phyloP scores from a whole-genome alignment of 2,888 invertebrate species.

The Lycaena phlaeas region DNA sequence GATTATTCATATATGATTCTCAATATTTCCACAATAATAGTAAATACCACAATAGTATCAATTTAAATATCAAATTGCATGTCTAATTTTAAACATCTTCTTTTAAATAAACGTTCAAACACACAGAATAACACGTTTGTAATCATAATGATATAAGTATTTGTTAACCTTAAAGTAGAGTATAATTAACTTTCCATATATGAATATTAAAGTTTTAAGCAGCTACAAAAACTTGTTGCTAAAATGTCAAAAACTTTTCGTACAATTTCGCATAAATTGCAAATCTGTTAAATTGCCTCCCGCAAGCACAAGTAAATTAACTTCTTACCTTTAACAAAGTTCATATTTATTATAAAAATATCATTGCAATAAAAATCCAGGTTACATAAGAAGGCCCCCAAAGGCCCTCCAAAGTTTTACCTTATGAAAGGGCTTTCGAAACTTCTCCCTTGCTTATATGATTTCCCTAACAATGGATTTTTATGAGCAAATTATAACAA shows the following conservation, averaged over 20 bases:
- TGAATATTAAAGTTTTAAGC: too few species aligned
- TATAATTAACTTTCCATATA: too few species aligned
- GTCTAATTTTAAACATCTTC: too few species aligned
- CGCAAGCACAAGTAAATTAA: slow-evolving; percentile 3
- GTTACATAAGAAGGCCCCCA: too few species aligned
- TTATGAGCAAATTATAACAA: background rate
- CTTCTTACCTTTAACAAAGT: slow-evolving; percentile 3
- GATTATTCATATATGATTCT: too few species aligned
- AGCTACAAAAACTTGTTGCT: slow-evolving; percentile 11
- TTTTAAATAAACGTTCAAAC: too few species aligned
- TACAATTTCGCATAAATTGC: slow-evolving; percentile 4
- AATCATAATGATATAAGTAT: too few species aligned
- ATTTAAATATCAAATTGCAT: too few species aligned
- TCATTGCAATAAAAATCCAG: background rate
- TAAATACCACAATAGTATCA: too few species aligned
- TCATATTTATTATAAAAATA: slow-evolving; percentile 2
- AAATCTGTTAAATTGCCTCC: slow-evolving; percentile 3
- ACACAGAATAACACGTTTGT: too few species aligned
- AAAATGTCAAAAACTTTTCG: slow-evolving; percentile 5
- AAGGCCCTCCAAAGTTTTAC: slow-evolving; percentile 17
- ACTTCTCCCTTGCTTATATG: slow-evolving; percentile 13
- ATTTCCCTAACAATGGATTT: slow-evolving; percentile 9
- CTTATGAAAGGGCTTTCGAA: slow-evolving; percentile 15
- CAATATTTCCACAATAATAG: too few species aligned
- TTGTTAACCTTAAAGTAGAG: too few species aligned